Base-by-base conservation (phyloP, 2,888 invertebrate genomes). In the Heliconius aoede region DNA sequence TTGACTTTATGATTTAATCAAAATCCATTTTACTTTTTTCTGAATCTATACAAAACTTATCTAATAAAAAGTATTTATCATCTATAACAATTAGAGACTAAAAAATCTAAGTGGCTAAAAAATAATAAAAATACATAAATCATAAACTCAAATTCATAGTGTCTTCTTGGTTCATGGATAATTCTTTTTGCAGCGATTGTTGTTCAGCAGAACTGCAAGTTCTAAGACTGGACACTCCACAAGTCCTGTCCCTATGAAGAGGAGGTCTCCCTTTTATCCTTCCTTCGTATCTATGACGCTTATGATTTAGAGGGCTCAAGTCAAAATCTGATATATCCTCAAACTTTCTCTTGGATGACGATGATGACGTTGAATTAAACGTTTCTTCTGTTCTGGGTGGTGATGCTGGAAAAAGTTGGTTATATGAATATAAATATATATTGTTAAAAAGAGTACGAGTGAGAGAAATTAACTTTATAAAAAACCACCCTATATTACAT, bases 181-280 rank as follows among this genome's bases (percentile, higher is more conserved):
- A 72, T 72, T 88, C 86, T 61, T 84, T 86, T 28, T 90, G 71
- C 24, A 89, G 55, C 0, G 86, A 83, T 0, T 87, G 86, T 55
- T 91, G 88, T 73, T 91, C 91, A 3, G 88, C 89, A 7, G 92
- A 93, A 71, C 84, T 81, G 0, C 88, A 85, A 46, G 82, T 88
- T 74, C 88, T 87, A 1, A 92, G 76, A 0, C 84, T 83, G 0
- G 90, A 86, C 0, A 91, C 90, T 3, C 86, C 86, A 72, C 85
- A 87, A 21, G 83, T 80, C 73, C 86, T 88, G 73, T 83, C 84
- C 3, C 88, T 85, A 30, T 88, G 85, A 21, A 95, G 81, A 2
- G 95, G 94, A 2, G 94, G 94, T 76, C 94, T 85, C 0, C 93
- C 93, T 40, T 86, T 82, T 73, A 95, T 93, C 77, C 91, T 87